Evolutionary conservation across 2,888 invertebrate species (phyloP).

Genomic region (Arge pagana): DNA sequence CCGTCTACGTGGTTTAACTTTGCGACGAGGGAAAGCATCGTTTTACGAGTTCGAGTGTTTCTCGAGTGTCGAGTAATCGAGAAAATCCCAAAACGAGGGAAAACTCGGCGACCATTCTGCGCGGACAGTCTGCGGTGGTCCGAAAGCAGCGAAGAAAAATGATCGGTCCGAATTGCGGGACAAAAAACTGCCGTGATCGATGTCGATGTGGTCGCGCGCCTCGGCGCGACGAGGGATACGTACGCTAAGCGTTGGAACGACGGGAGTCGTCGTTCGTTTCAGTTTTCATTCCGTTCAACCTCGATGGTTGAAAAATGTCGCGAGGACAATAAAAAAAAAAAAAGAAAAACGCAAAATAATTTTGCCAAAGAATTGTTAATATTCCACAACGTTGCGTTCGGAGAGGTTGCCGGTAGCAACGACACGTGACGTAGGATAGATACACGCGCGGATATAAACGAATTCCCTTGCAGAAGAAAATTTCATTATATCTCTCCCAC

Average conservation of each 20-base stretch:
- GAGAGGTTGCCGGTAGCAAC: constrained; percentile 12
- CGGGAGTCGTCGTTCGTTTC: too few relatives aligned
- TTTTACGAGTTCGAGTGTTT: too few relatives aligned
- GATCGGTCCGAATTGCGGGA: too few relatives aligned
- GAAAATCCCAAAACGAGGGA: too few relatives aligned
- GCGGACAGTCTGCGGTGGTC: neutral
- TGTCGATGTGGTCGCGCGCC: too few relatives aligned
- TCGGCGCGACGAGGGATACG: too few relatives aligned
- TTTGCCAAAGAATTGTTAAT: constrained; percentile 42
- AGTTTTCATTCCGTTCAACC: too few relatives aligned
- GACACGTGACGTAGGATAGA: neutral
- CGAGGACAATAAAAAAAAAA: neutral
- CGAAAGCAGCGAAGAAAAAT: constrained; percentile 2
- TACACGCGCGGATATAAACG: neutral
- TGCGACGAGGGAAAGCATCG: constrained; percentile 37
- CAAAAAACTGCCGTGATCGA: too few relatives aligned
- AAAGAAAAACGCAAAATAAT: constrained; percentile 33
- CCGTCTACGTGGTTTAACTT: constrained; percentile 61
- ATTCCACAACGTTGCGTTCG: constrained; percentile 9
- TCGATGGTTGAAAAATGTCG: too few relatives aligned
- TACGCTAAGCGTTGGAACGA: too few relatives aligned
- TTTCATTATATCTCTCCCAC: neutral
- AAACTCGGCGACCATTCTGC: too few relatives aligned
- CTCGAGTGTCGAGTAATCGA: too few relatives aligned
- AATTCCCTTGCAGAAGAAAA: neutral